These are phyloP conservation scores for Helostoma temminkii DNA, from an alignment of 2,797 vertebrate genomes.

Conservation along the genomic window DNA sequence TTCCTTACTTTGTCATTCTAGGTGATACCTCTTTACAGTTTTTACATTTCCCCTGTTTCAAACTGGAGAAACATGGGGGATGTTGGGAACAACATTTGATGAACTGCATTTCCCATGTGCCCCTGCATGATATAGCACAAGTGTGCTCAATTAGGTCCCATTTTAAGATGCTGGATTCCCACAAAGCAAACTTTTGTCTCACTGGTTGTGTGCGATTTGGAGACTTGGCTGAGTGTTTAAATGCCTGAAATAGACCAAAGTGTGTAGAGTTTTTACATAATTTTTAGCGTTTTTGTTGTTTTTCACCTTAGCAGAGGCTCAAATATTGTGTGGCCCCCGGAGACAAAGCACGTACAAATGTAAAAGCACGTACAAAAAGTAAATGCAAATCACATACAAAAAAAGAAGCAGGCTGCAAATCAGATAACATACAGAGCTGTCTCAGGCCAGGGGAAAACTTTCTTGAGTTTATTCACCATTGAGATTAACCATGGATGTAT, in stretches of 20 bases:
- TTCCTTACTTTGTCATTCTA: too few species aligned
- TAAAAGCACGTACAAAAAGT: too few species aligned
- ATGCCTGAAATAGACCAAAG: background rate
- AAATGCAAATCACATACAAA: too few species aligned
- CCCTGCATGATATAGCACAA: constrained; percentile 1
- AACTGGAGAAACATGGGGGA: too few species aligned
- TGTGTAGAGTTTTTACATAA: background rate
- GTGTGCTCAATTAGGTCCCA: background rate
- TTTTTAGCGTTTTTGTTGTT: background rate
- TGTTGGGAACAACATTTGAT: background rate
- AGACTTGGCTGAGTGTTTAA: background rate
- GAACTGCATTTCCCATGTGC: constrained; percentile 11
- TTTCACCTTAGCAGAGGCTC: background rate
- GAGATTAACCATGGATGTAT: too few species aligned
- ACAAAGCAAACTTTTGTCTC: background rate
- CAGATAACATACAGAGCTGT: too few species aligned
- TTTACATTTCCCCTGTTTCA: too few species aligned
- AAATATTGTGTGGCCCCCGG: background rate
- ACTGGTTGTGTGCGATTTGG: constrained; percentile 2
- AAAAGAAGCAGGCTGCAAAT: too few species aligned
- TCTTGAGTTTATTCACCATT: too few species aligned
- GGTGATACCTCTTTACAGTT: too few species aligned
- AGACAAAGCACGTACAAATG: too few species aligned
- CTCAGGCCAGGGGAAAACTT: too few species aligned
- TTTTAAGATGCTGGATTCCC: background rate